A percentile compares a stretch with the other conserved stretches of the same genome.
Evolutionary conservation across 1,140 invertebrate genomes (phyloP).

Genomic region (Ostrea edulis): DNA sequence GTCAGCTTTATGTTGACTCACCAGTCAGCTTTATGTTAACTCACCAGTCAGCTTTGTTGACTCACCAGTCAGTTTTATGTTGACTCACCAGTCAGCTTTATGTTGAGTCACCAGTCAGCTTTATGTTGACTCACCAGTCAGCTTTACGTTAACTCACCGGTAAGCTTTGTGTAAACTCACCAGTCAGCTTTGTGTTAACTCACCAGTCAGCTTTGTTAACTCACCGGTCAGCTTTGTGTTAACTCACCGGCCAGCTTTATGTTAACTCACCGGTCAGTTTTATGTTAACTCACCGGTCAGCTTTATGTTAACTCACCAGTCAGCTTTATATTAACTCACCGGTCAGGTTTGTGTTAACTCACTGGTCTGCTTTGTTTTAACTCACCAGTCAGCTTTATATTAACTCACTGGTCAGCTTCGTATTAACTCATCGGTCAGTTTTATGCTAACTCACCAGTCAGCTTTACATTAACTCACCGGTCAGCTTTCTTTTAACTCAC

Average conservation of each 20-base stretch:
- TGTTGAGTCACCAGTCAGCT: too few species aligned
- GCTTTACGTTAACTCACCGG: too few species aligned
- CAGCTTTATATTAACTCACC: slow-evolving; percentile 10
- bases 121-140: too few species aligned
- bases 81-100: too few species aligned
- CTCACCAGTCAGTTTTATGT: too few species aligned
- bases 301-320: slow-evolving; percentile 19
- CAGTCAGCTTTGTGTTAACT: background rate
- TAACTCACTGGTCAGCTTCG: too few species aligned
- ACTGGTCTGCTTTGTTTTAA: background rate
- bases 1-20: background rate
- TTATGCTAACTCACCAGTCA: too few species aligned
- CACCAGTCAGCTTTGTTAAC: too few species aligned
- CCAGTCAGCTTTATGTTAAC: background rate
- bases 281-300: background rate
- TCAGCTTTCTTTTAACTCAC: too few species aligned
- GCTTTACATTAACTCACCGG: too few species aligned
- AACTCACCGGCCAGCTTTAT: background rate
- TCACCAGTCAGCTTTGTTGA: background rate
- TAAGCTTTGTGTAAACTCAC: background rate
- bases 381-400: background rate
- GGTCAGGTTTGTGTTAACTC: background rate
- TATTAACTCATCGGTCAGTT: too few species aligned
- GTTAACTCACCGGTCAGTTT: too few species aligned
- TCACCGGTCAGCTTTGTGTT: background rate